These are phyloP conservation scores for Melieria picta DNA, from an alignment of 2,888 invertebrate species.

Conservation along the genomic window DNA sequence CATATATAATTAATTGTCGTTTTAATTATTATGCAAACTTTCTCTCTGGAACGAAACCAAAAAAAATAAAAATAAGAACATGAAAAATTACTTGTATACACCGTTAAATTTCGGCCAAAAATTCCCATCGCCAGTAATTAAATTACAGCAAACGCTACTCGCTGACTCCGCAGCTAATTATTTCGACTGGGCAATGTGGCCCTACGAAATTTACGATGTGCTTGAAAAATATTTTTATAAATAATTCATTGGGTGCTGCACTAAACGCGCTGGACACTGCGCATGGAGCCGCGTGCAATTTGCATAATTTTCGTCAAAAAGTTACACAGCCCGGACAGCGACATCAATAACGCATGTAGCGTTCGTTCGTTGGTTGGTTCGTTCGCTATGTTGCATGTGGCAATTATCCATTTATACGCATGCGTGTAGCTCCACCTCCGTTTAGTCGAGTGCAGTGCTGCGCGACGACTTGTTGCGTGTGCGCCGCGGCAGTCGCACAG, in stretches of 20 bases:
- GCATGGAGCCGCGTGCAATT: conserved; percentile 36
- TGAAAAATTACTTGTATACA: too few relatives aligned
- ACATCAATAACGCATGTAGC: neutral
- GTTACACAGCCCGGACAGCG: conserved; percentile 12
- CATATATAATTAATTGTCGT: neutral
- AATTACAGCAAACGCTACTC: neutral
- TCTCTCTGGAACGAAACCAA: neutral
- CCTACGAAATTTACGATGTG: conserved; percentile 45
- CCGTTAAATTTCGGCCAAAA: neutral
- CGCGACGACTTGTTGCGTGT: neutral
- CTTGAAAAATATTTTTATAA: conserved; percentile 45
- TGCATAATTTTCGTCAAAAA: conserved; percentile 49
- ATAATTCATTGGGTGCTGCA: conserved; percentile 43
- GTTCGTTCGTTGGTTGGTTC: neutral
- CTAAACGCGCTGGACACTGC: neutral
- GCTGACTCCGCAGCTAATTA: too few relatives aligned
- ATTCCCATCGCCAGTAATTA: conserved; percentile 1
- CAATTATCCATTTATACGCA: conserved; percentile 50
- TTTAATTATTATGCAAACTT: neutral
- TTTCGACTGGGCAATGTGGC: neutral
- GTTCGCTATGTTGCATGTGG: conserved; percentile 32
- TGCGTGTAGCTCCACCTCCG: conserved; percentile 46
- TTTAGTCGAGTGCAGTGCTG: conserved; percentile 36
- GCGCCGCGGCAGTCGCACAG: neutral
- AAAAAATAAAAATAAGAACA: too few relatives aligned